These are phyloP conservation scores for Tetranychus urticae DNA, from an alignment of 1,140 invertebrate genomes.

Conservation along the genomic window DNA sequence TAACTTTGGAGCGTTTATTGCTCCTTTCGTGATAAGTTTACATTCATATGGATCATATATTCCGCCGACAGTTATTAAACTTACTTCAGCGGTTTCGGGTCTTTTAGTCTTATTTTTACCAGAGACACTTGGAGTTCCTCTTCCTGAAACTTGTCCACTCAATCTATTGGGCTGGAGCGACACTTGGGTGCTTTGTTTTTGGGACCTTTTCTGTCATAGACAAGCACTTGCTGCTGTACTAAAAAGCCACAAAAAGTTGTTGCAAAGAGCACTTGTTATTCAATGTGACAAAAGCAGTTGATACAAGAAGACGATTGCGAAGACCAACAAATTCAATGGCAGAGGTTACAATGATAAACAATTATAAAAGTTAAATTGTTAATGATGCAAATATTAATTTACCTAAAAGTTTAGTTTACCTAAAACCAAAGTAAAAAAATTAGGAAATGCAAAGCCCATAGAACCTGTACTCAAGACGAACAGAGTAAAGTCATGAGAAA, in stretches of 20 bases:
- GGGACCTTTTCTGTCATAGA: constrained; percentile 63
- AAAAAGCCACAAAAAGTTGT: too few relatives aligned
- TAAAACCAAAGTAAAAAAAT: constrained; percentile 11
- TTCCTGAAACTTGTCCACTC: constrained; percentile 60
- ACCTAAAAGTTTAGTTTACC: not conserved
- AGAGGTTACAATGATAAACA: not conserved
- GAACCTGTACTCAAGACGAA: constrained; percentile 12
- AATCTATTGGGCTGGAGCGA: constrained; percentile 60
- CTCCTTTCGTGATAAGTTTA: constrained; percentile 26
- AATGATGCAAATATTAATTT: not conserved
- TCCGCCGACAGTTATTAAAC: constrained; percentile 2
- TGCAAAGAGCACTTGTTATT: constrained; percentile 2
- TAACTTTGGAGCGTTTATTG: constrained; percentile 50
- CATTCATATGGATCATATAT: not conserved
- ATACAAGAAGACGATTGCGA: constrained; percentile 1
- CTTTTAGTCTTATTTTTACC: constrained; percentile 30
- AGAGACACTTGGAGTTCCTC: constrained; percentile 50
- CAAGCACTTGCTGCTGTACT: too few relatives aligned
- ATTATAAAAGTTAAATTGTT: not conserved
- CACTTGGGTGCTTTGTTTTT: constrained; percentile 55
- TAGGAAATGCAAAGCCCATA: constrained; percentile 13
- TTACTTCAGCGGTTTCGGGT: not conserved
- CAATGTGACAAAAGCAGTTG: constrained; percentile 4
- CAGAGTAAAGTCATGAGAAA: constrained; percentile 8
- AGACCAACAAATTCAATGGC: constrained; percentile 4